A percentile compares a stretch with the other conserved stretches of the same genome.
Evolutionary conservation across 1,140 invertebrate genomes (phyloP).

Genomic region (Anastrepha obliqua): DNA sequence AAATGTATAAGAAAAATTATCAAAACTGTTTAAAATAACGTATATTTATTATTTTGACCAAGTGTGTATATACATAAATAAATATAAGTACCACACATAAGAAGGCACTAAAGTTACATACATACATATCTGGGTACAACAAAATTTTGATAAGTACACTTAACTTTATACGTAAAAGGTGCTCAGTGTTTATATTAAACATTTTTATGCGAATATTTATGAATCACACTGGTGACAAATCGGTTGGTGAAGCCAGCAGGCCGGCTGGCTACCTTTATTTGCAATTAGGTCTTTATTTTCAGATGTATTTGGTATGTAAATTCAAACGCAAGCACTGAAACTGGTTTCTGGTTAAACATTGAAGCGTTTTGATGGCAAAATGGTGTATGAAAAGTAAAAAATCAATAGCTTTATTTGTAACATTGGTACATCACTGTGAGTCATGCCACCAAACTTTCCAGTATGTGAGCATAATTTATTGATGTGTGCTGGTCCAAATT

Average conservation of each 20-base stretch:
- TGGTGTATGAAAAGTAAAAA: background rate
- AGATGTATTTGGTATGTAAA: constrained; percentile 48
- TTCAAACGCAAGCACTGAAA: constrained; percentile 26
- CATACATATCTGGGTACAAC: background rate
- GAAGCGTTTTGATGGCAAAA: background rate
- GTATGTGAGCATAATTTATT: too few species aligned
- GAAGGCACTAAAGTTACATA: background rate
- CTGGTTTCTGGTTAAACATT: constrained; percentile 32
- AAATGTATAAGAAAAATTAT: too few species aligned
- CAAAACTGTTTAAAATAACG: too few species aligned
- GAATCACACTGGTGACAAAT: constrained; percentile 51
- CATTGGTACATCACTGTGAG: background rate
- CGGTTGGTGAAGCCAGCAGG: background rate
- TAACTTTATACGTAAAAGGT: constrained; percentile 31
- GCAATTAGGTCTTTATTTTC: constrained; percentile 27
- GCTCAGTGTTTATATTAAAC: background rate
- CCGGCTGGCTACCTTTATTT: constrained; percentile 11
- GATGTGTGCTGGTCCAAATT: too few species aligned
- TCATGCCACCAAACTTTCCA: background rate
- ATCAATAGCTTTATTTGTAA: constrained; percentile 21
- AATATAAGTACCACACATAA: background rate
- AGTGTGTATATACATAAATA: too few species aligned
- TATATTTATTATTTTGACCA: too few species aligned
- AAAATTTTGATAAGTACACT: constrained; percentile 15
- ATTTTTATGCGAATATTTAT: constrained; percentile 35